phyloP scores from a whole-genome alignment of 2,113 vertebrate genomes.

The Typhlomys cinereus region DNA sequence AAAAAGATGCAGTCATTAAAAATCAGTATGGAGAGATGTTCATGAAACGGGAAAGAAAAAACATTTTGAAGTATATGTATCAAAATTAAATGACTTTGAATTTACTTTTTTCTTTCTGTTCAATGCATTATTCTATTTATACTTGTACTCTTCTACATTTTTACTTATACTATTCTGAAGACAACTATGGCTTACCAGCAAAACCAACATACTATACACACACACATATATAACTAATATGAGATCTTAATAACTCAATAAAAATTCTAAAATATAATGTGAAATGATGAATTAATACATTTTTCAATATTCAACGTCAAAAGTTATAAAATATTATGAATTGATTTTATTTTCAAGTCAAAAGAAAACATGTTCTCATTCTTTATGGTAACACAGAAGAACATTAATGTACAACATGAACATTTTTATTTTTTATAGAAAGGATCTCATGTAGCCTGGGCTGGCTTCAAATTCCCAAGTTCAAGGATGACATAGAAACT shows the following conservation, averaged over 20 bases:
- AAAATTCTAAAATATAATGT: neutral
- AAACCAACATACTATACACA: neutral
- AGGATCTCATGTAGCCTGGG: too few species aligned
- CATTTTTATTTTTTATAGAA: neutral
- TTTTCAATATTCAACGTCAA: constrained; percentile 9
- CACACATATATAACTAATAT: neutral
- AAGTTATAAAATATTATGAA: neutral
- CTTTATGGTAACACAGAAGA: neutral
- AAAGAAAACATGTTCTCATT: neutral
- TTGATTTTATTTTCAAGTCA: neutral
- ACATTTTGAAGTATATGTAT: neutral
- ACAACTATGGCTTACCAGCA: neutral
- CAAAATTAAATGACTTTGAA: neutral
- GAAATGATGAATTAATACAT: neutral
- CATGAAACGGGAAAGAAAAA: neutral
- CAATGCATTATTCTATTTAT: neutral
- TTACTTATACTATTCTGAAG: neutral
- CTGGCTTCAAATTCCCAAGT: neutral
- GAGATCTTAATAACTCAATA: neutral
- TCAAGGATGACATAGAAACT: neutral
- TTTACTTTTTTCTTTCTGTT: neutral
- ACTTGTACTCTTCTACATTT: neutral
- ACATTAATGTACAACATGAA: neutral
- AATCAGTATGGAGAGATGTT: neutral
- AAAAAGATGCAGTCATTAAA: neutral